Conservation (phyloP, 2,888 invertebrate species). For the Sphaerophoria taeniata region DNA sequence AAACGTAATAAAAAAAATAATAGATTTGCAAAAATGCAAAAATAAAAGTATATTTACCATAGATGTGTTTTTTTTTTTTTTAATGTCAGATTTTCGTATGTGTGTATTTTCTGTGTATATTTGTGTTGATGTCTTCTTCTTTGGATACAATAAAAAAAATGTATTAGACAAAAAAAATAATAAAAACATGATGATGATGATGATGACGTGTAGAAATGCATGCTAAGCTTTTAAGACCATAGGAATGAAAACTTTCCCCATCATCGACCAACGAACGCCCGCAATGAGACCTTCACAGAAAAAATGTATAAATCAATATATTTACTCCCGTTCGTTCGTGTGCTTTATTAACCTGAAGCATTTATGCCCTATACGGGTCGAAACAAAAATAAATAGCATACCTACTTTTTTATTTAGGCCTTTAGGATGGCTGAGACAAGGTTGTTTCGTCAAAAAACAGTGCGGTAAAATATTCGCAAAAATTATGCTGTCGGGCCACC, state of each 20-base stretch:
- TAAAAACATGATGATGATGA: background rate
- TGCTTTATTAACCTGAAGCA: constrained; percentile 67
- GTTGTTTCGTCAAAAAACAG: background rate
- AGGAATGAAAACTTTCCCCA: constrained; percentile 20
- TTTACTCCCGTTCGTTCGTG: constrained; percentile 66
- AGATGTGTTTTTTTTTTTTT: constrained; percentile 44
- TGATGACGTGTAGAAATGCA: constrained; percentile 68
- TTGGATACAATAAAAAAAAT: background rate
- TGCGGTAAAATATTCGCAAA: too few relatives aligned
- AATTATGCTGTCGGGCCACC: too few relatives aligned
- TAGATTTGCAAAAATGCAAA: constrained; percentile 51
- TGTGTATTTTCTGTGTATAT: constrained; percentile 61
- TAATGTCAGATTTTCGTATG: constrained; percentile 55
- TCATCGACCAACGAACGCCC: background rate
- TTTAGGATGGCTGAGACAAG: background rate
- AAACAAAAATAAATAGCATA: background rate
- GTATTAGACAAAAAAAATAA: too few relatives aligned
- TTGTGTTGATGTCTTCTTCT: constrained; percentile 34
- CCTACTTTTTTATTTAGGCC: background rate
- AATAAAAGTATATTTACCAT: constrained; percentile 72
- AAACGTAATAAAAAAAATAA: constrained; percentile 60
- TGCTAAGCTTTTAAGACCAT: constrained; percentile 62
- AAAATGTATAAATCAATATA: constrained; percentile 59
- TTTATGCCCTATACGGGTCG: constrained; percentile 24
- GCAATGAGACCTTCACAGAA: constrained; percentile 7